Percentiles rank a stretch among this genome's conserved stretches.
Conservation (phyloP, 2,113 vertebrate genomes). For the Aptenodytes patagonicus region DNA sequence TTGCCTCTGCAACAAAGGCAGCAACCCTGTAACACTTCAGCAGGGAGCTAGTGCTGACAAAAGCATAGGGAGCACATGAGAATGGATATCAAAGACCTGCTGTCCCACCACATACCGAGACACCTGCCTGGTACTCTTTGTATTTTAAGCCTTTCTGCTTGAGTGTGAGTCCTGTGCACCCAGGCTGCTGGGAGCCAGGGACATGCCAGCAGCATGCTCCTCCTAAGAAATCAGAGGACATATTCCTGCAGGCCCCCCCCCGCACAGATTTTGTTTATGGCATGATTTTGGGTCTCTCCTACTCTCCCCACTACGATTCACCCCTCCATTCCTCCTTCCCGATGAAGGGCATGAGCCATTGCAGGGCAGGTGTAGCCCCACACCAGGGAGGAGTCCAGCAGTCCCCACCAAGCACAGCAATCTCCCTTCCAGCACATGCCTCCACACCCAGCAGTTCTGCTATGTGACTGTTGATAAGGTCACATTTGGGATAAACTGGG, state of each 20-base stretch:
- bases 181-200: not conserved
- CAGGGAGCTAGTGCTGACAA: constrained; percentile 4
- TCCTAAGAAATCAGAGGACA: not conserved
- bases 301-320: not conserved
- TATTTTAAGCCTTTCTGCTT: not conserved
- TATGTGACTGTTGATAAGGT: not conserved
- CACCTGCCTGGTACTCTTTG: not conserved
- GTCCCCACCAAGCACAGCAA: not conserved
- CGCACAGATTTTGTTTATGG: not conserved
- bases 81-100: not conserved
- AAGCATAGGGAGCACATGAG: not conserved
- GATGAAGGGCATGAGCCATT: not conserved
- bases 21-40: not conserved
- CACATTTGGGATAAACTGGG: not conserved
- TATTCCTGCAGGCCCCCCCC: not conserved
- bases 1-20: not conserved
- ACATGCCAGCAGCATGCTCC: not conserved
- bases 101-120: not conserved
- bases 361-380: not conserved
- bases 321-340: not conserved
- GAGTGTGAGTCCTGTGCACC: not conserved
- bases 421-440: not conserved
- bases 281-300: not conserved
- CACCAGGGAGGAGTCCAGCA: not conserved
- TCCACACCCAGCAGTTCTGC: not conserved